Evolutionary conservation across 1,140 invertebrate genomes (phyloP), one percentile per base, ranked within the genome.

Genomic region (Halesus radiatus): DNA sequence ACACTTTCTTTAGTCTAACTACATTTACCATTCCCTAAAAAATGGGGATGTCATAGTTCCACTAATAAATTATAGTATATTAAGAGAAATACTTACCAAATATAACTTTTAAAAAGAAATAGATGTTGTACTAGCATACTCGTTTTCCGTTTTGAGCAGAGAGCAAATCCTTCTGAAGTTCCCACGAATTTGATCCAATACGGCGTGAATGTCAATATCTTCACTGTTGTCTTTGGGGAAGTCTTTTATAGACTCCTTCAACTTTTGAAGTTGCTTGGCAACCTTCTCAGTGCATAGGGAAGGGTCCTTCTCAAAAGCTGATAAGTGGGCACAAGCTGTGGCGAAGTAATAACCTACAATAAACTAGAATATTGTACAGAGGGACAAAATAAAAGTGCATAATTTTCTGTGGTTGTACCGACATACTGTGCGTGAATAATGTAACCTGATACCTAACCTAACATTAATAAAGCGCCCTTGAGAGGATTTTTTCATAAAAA

Each of bases 121-220:
- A 72, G 86, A 88, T 50, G 90, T 87, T 18, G 86, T 84, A 87
- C 93, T 92, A 20, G 92, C 87, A 83, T 88, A 89, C 22, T 72
- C 83, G 3, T 88, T 85, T 80, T 90, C 86, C 81, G 93, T 90
- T 87, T 94, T 94, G 13, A 93, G 85, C 18, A 93, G 84, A 1
- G 93, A 91, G 86, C 92, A 93, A n/a, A 93, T 87, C 83, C 92
- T 93, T 76, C 92, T 93, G 85, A 92, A 94, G 64, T 93, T 90
- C 3, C 90, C 91, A 84, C 94, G 91, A 52, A 95, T 93, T 52
- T 88, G 87, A 80, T 94, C 91, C 18, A 92, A 85, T 32, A 87
- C 85, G n/a, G 87, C 88, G 73, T 93, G 84, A 81, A 95, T 91
- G 85, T 96, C 93, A 32, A 91, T 85, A 1, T 92, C 87, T 60